A percentile compares a stretch with the other conserved stretches of the same genome.
Conservation (phyloP, 2,888 invertebrate genomes). For the Byasa hedistus region DNA sequence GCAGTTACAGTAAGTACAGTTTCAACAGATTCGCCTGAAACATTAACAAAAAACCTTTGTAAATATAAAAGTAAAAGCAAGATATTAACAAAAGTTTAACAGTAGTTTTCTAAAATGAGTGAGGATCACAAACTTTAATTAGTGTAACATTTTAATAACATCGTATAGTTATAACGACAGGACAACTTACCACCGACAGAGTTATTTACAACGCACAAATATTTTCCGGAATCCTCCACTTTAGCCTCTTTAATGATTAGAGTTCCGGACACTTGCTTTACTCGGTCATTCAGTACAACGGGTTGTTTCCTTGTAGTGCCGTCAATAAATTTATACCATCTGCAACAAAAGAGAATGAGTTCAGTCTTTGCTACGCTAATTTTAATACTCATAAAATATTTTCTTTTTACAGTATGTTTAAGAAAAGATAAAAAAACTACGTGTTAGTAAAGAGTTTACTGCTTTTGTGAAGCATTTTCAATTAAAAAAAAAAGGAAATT, state of each 20-base stretch:
- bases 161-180: too few relatives aligned
- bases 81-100: background rate
- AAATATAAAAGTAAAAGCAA: background rate
- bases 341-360: slow-evolving; percentile 82
- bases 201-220: slow-evolving; percentile 96
- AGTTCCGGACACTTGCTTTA: slow-evolving; percentile 96
- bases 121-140: too few relatives aligned
- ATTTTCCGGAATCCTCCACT: slow-evolving; percentile 96
- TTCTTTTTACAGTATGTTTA: background rate
- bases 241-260: slow-evolving; percentile 94
- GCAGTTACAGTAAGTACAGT: slow-evolving; percentile 96
- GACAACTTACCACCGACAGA: slow-evolving; percentile 86
- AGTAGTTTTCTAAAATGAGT: background rate
- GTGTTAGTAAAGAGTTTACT: background rate
- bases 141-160: too few relatives aligned
- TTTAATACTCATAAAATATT: background rate
- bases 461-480: background rate
- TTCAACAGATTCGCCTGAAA: slow-evolving; percentile 93
- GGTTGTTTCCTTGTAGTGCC: slow-evolving; percentile 91
- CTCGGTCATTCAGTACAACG: slow-evolving; percentile 93
- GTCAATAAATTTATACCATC: slow-evolving; percentile 97
- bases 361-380: slow-evolving; percentile 40
- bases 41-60: background rate
- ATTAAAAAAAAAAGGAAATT: background rate
- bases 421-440: background rate